Evolutionary conservation across 2,113 vertebrate genomes (phyloP).

Genomic region (Mormyrus iriodes): DNA sequence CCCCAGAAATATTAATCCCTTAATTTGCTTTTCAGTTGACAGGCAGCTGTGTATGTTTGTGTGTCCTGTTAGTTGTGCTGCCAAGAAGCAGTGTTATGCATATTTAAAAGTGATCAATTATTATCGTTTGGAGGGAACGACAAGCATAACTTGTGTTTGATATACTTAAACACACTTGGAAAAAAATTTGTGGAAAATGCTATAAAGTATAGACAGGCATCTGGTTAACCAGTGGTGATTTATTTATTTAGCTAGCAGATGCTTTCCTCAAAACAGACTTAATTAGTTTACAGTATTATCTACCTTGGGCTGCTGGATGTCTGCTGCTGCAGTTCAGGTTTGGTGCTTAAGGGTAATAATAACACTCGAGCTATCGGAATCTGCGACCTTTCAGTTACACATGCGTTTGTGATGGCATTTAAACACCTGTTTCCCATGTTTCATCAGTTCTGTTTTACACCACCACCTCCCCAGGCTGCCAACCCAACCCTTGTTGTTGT

Average conservation of each 20-base stretch:
- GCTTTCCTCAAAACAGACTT: neutral
- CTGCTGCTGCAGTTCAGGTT: neutral
- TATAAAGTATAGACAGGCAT: neutral
- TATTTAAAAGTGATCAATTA: neutral
- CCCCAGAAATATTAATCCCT: neutral
- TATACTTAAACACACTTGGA: neutral
- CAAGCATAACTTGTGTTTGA: neutral
- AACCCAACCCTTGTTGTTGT: neutral
- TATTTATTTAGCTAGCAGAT: conserved; percentile 6
- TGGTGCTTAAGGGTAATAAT: neutral
- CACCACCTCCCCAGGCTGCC: neutral
- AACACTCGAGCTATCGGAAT: neutral
- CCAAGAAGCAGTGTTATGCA: neutral
- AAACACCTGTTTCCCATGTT: neutral
- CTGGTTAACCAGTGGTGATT: neutral
- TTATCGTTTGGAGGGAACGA: neutral
- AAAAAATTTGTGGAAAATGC: neutral
- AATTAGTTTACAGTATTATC: neutral
- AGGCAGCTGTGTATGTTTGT: neutral
- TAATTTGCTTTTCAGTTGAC: no score
- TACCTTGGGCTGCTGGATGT: neutral
- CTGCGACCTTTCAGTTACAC: neutral
- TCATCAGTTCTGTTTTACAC: neutral
- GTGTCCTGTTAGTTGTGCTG: neutral
- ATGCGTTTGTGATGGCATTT: neutral